Evolutionary conservation across 2,888 invertebrate species (phyloP), one percentile per base, ranked within the genome.

Genomic region (Cacoxenus indagator): DNA sequence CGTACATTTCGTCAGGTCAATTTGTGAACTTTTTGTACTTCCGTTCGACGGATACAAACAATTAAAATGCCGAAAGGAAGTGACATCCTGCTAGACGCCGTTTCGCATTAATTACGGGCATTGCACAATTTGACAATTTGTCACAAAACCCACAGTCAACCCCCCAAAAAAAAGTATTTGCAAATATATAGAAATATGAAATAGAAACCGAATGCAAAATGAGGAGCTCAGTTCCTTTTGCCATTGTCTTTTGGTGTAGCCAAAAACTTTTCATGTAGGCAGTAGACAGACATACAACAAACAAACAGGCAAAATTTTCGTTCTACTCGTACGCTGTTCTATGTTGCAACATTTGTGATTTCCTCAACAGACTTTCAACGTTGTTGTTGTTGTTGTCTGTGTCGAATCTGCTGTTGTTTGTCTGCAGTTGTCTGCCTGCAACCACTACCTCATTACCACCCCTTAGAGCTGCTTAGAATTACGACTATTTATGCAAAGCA

Each of bases 21-120:
- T 45, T 62, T 62, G 61, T 45, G 61, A 62, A 17, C 29, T 43
- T 29, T 55, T 24, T 2, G 55, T n/a, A 6, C 61, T 45, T 62
- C 61, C 61, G 43, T 22, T 68, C 68, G 69, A 46, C 72, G 73
- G 75, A 80, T 79, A 74, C 65, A 64, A 67, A 71, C 80, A 83
- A 80, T 80, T 80, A 80, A 82, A 82, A 79, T 78, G 69, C 67
- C 72, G n/a, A 46, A 62, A 19, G 67, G 64, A 26, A 11, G 55
- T 1, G n/a, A 22, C 73, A 71, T 81, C 80, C 83, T 83, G 65
- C 73, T 51, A 31, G 80, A 69, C 80, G 80, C 83, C 80, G 80
- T 67, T 80, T 80, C 80, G 76, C 78, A 80, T 80, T 80, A 80
- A 80, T 80, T 83, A 80, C 83, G 80, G n/a, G 80, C 78, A 73